Conservation (phyloP, 2,888 invertebrate species). For the Coleophora flavipennella region DNA sequence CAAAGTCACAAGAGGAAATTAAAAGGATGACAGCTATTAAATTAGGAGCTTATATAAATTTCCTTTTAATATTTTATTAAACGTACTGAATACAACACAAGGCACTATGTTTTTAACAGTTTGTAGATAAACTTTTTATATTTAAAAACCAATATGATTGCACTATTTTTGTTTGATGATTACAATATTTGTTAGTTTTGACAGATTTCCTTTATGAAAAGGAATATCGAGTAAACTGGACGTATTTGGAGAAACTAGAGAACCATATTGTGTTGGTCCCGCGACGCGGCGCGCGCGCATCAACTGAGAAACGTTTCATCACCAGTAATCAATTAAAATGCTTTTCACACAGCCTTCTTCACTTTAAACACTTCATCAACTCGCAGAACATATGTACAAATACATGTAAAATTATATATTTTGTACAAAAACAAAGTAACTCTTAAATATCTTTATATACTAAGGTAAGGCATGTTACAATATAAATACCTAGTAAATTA, state of each 20-base stretch:
- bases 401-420: slow-evolving; percentile 31
- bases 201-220: slow-evolving; percentile 55
- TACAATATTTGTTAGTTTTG: slow-evolving; percentile 33
- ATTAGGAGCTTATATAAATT: slow-evolving; percentile 53
- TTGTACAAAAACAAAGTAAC: slow-evolving; percentile 42
- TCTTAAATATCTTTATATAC: slow-evolving; percentile 35
- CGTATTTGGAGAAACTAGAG: slow-evolving; percentile 1
- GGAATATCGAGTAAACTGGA: slow-evolving; percentile 11
- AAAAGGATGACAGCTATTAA: too few relatives aligned
- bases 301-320: slow-evolving; percentile 24
- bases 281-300: slow-evolving; percentile 18
- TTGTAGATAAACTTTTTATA: slow-evolving; percentile 26
- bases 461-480: slow-evolving; percentile 59
- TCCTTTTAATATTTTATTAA: slow-evolving; percentile 36
- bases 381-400: slow-evolving; percentile 23
- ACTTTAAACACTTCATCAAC: slow-evolving; percentile 24
- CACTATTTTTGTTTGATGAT: slow-evolving; percentile 28
- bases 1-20: too few relatives aligned
- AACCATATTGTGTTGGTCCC: slow-evolving; percentile 29
- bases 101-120: slow-evolving; percentile 55
- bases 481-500: slow-evolving; percentile 65
- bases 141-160: slow-evolving; percentile 36
- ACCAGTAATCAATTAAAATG: slow-evolving; percentile 43
- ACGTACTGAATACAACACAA: slow-evolving; percentile 57
- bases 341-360: slow-evolving; percentile 62